Evolutionary conservation across 1,140 invertebrate species (phyloP), one percentile per base, ranked within the genome.

Genomic region (Agrypnia vestita): DNA sequence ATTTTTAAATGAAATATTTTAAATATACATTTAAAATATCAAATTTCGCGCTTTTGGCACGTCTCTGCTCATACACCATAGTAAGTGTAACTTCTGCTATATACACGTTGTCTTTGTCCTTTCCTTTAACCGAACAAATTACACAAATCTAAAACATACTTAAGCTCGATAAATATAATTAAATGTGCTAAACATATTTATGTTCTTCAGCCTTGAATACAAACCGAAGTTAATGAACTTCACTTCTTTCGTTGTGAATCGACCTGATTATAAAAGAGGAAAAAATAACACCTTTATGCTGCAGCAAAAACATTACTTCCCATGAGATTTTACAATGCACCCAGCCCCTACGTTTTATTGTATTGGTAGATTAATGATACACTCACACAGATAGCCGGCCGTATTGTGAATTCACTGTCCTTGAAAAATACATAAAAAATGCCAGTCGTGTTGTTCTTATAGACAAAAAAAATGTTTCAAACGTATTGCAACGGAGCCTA

Each of bases 401-500:
- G 67, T 49, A 15, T 71, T 49, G 67, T 71, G 15, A 71, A 71
- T 71, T 71, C 46, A 51, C 46, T 19, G 19, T 11, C 67, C 44
- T 51, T 71, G 67, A 71, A 51, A 71, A 19, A 59, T 59, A 59
- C 21, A 17, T 56, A 10, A 59, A 59, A 71, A 71, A 71, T 47
- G 10, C 67, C 19, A 44, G 17, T 71, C 67, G 67, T 71, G 44
- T 49, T 71, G 67, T 71, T 19, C 19, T 61, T 12, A 21, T 46
- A 59, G 55, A 59, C 55, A 71, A 71, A 71, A 71, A 67, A 67
- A 71, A 71, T 15, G 25, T 10, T 25, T 61, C 15, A n/a, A 61
- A 12, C 17, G 46, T 71, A 71, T 51, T 71, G 67, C 67, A 71
- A 51, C 46, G 46, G n/a, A 71, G 67, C 67, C 67, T 51, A 51